phyloP scores from a whole-genome alignment of 2,113 vertebrate genomes.

The Etheostoma cragini region DNA sequence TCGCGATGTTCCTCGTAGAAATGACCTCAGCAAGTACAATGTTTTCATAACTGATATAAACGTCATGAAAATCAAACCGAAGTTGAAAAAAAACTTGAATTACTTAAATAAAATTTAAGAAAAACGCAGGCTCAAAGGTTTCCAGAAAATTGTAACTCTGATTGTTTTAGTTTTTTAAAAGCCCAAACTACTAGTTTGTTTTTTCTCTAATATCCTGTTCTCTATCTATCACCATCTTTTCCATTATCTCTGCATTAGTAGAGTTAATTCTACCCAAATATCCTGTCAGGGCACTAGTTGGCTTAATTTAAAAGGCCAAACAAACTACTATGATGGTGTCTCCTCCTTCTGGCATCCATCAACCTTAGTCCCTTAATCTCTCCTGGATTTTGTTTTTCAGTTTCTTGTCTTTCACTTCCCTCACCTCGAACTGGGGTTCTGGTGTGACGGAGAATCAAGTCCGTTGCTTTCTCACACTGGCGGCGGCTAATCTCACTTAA shows the following conservation, averaged over 20 bases:
- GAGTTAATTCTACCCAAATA: background rate
- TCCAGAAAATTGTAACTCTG: background rate
- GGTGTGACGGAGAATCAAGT: conserved; percentile 30
- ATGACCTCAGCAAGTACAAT: background rate
- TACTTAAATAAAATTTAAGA: background rate
- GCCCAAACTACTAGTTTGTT: background rate
- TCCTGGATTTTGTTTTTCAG: conserved; percentile 1
- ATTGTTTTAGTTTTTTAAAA: background rate
- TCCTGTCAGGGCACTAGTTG: background rate
- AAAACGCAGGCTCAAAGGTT: background rate
- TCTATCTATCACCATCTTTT: background rate
- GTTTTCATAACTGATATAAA: background rate
- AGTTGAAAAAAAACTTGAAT: background rate
- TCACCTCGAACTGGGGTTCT: conserved; percentile 22
- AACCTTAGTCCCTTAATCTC: conserved; percentile 18
- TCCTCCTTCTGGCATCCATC: background rate
- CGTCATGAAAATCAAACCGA: background rate
- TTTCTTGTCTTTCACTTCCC: background rate
- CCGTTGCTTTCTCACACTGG: conserved; percentile 14
- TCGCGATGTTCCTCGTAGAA: background rate
- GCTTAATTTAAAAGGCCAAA: background rate
- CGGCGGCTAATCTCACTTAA: conserved; percentile 55
- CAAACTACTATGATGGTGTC: background rate
- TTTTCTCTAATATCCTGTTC: background rate
- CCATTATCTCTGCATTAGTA: conserved; percentile 7